Conservation (phyloP, 2,888 invertebrate species). For the Epistrophella euchroma region DNA sequence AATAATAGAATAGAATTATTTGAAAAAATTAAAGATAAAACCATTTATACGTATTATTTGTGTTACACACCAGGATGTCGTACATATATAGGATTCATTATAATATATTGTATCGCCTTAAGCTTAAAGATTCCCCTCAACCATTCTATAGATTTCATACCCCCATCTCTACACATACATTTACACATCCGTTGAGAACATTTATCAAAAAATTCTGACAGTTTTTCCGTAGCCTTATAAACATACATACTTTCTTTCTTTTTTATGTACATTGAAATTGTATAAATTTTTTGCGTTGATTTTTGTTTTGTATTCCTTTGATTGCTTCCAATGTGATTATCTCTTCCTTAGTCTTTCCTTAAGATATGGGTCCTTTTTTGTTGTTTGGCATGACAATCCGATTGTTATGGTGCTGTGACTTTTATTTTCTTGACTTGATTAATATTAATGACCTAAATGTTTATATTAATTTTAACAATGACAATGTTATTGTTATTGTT, state of each 20-base stretch:
- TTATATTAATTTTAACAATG: conserved; percentile 22
- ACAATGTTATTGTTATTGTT: neutral
- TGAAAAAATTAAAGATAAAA: neutral
- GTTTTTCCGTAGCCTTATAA: conserved; percentile 9
- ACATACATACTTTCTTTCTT: neutral
- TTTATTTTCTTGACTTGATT: conserved; percentile 32
- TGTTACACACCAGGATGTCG: neutral
- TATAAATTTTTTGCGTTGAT: neutral
- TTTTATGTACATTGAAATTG: conserved; percentile 4
- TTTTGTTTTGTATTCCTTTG: neutral
- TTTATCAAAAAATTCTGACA: conserved; percentile 41
- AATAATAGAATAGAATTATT: neutral
- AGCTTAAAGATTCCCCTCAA: conserved; percentile 4
- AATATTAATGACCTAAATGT: conserved; percentile 11
- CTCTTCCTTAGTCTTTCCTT: neutral
- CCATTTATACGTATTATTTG: neutral
- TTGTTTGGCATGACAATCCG: neutral
- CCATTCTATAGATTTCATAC: neutral
- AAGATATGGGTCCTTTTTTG: neutral
- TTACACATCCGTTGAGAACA: conserved; percentile 9
- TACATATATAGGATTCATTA: neutral
- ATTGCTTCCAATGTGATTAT: conserved; percentile 28
- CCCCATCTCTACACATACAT: neutral
- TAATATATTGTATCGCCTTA: neutral
- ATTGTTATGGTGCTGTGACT: conserved; percentile 11